Conservation (phyloP, 2,113 vertebrate genomes). For the Jacana jacana region DNA sequence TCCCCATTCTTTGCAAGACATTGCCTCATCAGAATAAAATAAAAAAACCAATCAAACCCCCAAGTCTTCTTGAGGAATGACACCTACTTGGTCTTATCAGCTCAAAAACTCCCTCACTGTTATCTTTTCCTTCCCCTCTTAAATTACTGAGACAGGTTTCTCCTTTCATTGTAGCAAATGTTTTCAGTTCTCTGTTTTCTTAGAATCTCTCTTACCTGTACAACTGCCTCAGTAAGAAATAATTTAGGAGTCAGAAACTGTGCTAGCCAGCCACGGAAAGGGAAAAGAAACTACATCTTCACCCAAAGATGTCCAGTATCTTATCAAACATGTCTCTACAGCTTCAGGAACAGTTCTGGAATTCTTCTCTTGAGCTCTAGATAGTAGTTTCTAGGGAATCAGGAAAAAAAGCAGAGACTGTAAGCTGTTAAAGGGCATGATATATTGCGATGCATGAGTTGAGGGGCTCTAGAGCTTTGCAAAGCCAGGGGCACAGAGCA, state of each 20-base stretch:
- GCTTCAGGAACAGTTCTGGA: not conserved
- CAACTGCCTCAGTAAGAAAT: not conserved
- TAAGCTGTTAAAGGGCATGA: not conserved
- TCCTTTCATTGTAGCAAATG: not conserved
- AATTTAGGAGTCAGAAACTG: not conserved
- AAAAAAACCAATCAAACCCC: not conserved
- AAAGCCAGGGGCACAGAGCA: not conserved
- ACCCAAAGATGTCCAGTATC: not conserved
- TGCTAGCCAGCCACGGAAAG: not conserved
- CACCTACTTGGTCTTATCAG: not conserved
- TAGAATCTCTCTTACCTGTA: not conserved
- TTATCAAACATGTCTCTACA: not conserved
- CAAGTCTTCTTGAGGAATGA: not conserved
- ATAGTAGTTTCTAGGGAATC: not conserved
- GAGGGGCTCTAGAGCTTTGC: not conserved
- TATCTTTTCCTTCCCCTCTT: slow-evolving; percentile 15
- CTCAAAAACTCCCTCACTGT: not conserved
- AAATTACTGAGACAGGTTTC: not conserved
- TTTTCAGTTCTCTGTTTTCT: not conserved
- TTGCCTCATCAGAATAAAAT: not conserved
- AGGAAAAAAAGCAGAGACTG: not conserved
- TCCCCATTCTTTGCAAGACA: not conserved
- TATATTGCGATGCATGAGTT: not conserved
- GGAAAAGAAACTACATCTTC: not conserved
- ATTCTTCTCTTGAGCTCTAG: not conserved